A percentile compares a stretch with the other conserved stretches of the same genome.
phyloP scores from a whole-genome alignment of 2,113 vertebrate genomes.

The Strix uralensis region DNA sequence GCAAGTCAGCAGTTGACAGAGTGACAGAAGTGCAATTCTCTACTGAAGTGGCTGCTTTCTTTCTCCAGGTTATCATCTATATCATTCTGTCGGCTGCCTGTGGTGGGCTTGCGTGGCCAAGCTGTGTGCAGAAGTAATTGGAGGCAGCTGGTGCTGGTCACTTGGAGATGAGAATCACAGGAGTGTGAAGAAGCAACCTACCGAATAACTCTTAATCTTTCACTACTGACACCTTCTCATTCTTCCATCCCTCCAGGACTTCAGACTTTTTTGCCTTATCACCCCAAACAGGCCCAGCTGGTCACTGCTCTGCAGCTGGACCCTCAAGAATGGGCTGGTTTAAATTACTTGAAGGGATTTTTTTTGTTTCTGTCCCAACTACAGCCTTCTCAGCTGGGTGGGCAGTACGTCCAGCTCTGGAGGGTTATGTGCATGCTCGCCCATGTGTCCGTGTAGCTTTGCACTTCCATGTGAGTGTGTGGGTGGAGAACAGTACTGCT shows the following conservation, averaged over 20 bases:
- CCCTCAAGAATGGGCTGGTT: neutral
- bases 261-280: constrained; percentile 62
- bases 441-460: neutral
- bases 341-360: constrained; percentile 43
- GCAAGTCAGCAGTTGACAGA: neutral
- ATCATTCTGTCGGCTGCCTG: constrained; percentile 87
- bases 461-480: neutral
- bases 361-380: neutral
- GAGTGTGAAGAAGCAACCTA: constrained; percentile 37
- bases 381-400: neutral
- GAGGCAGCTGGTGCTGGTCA: neutral
- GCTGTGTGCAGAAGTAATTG: constrained; percentile 84
- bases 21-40: accelerated
- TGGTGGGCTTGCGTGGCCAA: constrained; percentile 87
- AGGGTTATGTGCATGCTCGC: neutral
- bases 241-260: constrained; percentile 58
- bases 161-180: constrained; percentile 31
- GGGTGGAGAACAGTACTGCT: neutral
- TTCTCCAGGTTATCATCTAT: constrained; percentile 85
- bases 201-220: constrained; percentile 39
- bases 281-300: constrained; percentile 6
- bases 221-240: constrained; percentile 50
- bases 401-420: neutral
- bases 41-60: neutral
- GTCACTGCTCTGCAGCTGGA: neutral